Conservation (phyloP, 1,140 invertebrate genomes). For the Tetragonula clypearis region DNA sequence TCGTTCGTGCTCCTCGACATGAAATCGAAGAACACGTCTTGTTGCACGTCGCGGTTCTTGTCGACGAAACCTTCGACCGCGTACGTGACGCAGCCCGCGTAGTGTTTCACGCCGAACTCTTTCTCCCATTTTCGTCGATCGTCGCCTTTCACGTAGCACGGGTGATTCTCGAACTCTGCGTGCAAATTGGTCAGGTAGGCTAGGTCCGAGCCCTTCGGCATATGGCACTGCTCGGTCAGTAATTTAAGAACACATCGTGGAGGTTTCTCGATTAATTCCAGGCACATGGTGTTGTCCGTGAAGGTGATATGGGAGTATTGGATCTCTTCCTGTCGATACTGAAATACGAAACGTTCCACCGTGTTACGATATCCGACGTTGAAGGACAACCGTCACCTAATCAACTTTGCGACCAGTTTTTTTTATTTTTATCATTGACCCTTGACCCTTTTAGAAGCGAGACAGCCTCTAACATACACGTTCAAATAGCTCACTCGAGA, state of each 20-base stretch:
- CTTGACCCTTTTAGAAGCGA: no score
- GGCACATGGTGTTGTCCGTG: conserved; percentile 93
- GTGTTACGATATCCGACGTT: conserved; percentile 13
- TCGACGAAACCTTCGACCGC: conserved; percentile 96
- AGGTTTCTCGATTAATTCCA: conserved; percentile 95
- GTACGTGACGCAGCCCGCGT: conserved; percentile 97
- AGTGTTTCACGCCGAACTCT: conserved; percentile 96
- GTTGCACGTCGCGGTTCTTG: conserved; percentile 97
- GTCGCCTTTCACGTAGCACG: conserved; percentile 93
- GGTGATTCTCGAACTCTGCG: conserved; percentile 92
- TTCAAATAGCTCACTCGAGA: background rate
- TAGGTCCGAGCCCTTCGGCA: conserved; percentile 95
- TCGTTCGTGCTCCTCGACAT: conserved; percentile 93
- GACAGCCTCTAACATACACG: background rate
- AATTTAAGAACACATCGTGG: conserved; percentile 94
- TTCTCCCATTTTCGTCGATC: conserved; percentile 94
- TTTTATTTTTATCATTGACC: background rate
- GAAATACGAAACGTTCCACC: conserved; percentile 43
- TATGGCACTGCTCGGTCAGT: conserved; percentile 95
- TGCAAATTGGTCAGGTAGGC: conserved; percentile 96
- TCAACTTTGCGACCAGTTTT: background rate
- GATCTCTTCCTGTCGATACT: conserved; percentile 95
- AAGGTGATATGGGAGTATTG: conserved; percentile 94
- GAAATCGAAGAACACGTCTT: conserved; percentile 97
- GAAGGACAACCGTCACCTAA: background rate